Base-by-base conservation (phyloP, 2,888 invertebrate genomes). In the Craniophora ligustri region DNA sequence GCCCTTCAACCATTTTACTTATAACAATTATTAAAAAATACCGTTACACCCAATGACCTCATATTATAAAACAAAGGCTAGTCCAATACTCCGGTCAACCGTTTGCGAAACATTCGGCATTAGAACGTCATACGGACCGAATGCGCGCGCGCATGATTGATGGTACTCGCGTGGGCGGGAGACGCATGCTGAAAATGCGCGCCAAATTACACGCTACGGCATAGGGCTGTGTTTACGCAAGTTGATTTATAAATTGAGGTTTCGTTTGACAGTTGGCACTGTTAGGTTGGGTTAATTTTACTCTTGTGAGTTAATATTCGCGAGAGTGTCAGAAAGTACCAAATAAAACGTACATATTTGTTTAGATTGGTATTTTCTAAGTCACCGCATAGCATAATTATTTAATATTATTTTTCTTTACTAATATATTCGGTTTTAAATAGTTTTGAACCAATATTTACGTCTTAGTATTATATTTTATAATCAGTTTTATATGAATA, bases 91-190 rank as follows among this genome's bases (percentile, higher is more conserved):
- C 46, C 85, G 87, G 89, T 87, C 89, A 83, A 77, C 81, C 81
- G 75, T 75, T 79, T 86, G 78, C 87, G 85, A 87, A 82, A 85
- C 79, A 75, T 75, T 75, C 78, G 78, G 83, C 86, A 91, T 91
- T 90, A 91, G 86, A 88, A 85, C 84, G 91, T 89, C 91, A 86
- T 82, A 83, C 79, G 82, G 85, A 87, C 87, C 84, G 72, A 72
- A 64, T 67, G 72, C 74, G 85, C 81, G 77, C 77, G 77, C 75
- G 63, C 75, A 34, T 90, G 92, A 92, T 91, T 90, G 91, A 91
- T 92, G 81, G 84, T 75, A 67, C 53, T 63, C 76, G 85, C 81
- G 88, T 88, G 82, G 87, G 89, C 84, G 85, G 85, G 77, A 54
- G 79, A 73, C 80, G 71, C 78, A 82, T 79, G 83, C 86, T 85